A percentile compares a stretch with the other conserved stretches of the same genome.
phyloP scores from a whole-genome alignment of 2,113 vertebrate genomes.

The Pituophis catenifer region DNA sequence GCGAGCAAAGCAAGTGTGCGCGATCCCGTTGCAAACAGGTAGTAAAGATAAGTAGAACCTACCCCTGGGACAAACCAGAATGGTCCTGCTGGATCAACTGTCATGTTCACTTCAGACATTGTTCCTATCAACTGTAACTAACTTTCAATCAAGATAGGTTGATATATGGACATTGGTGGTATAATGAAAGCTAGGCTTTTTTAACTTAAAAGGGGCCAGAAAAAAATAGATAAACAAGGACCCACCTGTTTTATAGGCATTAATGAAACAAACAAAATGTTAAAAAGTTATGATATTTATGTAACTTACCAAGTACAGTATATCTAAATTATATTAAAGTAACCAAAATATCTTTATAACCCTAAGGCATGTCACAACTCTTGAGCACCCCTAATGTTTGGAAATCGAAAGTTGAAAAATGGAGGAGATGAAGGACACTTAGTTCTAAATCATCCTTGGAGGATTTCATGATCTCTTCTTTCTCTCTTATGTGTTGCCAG shows the following conservation, averaged over 20 bases:
- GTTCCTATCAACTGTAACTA: not conserved
- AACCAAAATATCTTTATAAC: too few relatives aligned
- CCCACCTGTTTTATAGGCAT: not conserved
- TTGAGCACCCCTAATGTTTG: too few relatives aligned
- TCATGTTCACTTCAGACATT: not conserved
- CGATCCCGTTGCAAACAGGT: too few relatives aligned
- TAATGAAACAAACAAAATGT: too few relatives aligned
- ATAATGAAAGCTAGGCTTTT: not conserved
- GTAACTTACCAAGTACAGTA: too few relatives aligned
- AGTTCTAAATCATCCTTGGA: not conserved
- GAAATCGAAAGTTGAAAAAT: too few relatives aligned
- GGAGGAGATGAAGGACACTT: not conserved
- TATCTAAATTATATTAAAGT: too few relatives aligned
- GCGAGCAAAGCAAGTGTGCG: too few relatives aligned
- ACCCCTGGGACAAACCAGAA: not conserved
- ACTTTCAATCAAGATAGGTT: not conserved
- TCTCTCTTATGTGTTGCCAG: not conserved
- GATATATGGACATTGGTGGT: not conserved
- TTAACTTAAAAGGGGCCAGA: not conserved
- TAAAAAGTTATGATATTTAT: too few relatives aligned
- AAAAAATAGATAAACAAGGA: not conserved
- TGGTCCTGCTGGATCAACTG: not conserved
- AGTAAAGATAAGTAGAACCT: too few relatives aligned
- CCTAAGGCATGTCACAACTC: too few relatives aligned
- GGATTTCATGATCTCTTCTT: not conserved